These are phyloP conservation scores for Mantis religiosa DNA, from an alignment of 2,888 invertebrate genomes.

Conservation along the genomic window DNA sequence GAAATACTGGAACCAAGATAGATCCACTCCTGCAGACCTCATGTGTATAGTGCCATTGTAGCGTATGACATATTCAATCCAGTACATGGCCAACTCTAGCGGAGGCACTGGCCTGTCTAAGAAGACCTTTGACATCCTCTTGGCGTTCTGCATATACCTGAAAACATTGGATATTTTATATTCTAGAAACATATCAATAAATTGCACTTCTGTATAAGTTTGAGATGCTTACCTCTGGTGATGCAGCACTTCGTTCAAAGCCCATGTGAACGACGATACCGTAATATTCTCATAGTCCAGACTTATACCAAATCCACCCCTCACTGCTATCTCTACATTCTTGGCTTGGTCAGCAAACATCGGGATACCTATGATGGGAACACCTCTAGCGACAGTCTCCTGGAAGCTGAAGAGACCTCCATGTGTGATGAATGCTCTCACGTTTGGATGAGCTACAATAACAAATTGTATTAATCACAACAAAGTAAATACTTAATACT, in stretches of 20 bases:
- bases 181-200: no score
- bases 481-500: no score
- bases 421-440: conserved; percentile 55
- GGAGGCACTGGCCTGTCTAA: no score
- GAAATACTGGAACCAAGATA: no score
- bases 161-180: no score
- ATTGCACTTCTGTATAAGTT: no score
- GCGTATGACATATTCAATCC: no score
- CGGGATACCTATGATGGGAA: conserved; percentile 35
- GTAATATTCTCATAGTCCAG: conserved; percentile 42
- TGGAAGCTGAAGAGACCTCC: conserved; percentile 53
- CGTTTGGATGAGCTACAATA: conserved; percentile 48
- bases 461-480: not conserved
- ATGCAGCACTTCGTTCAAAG: conserved; percentile 41
- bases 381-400: conserved; percentile 34
- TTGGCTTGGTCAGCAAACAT: conserved; percentile 38
- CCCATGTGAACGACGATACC: conserved; percentile 36
- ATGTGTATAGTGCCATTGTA: no score
- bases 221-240: not conserved
- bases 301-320: conserved; percentile 42
- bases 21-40: no score
- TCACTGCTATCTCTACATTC: conserved; percentile 42
- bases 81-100: no score
- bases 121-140: no score
- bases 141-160: no score